Evolutionary conservation across 2,113 vertebrate genomes (phyloP), one percentile per base, ranked within the genome.

Genomic region (Boleophthalmus pectinirostris): DNA sequence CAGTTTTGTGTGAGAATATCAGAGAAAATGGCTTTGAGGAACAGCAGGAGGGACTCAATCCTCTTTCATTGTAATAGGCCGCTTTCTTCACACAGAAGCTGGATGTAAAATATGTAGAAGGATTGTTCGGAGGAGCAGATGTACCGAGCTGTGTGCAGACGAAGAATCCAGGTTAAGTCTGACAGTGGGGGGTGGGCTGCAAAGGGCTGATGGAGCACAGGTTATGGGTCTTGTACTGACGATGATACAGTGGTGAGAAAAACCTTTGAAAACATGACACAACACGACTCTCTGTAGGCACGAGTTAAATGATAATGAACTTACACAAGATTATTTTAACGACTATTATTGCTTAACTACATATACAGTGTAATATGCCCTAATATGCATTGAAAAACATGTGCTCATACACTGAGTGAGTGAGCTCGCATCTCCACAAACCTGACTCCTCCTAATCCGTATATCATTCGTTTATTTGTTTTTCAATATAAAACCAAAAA

Each of bases 101-200:
- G 49, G 33, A 46, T 54, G 24, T 69, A 70, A 70, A 83, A 73
- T 33, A 79, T 79, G 65, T 64, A 73, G 56, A 73, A 33, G 54
- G 11, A 56, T 33, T 79, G 68, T 47, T 33, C 25, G 53, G 64
- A 47, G 47, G 8, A 24, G 57, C 69, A 64, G 33, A 33, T 20
- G 60, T 1, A 57, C 20, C 0, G 69, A 69, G 69, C 11, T 66
- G 33, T 38, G 72, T 23, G 46, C 61, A 78, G 74, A 57, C 24
- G 23, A 60, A 46, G 25, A 38, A 24, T 69, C 43, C n/a, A 29
- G 51, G 29, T 70, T 72, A 68, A 68, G 33, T 43, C 47, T n/a
- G 43, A 47, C 70, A 70, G 56, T 25, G 20, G 68, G 66, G 53
- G 54, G 69, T 10, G 2, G 65, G 76, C 54, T 71, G 63, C 18